Base-by-base conservation (phyloP, 2,797 vertebrate genomes). In the Syngnathus acus region DNA sequence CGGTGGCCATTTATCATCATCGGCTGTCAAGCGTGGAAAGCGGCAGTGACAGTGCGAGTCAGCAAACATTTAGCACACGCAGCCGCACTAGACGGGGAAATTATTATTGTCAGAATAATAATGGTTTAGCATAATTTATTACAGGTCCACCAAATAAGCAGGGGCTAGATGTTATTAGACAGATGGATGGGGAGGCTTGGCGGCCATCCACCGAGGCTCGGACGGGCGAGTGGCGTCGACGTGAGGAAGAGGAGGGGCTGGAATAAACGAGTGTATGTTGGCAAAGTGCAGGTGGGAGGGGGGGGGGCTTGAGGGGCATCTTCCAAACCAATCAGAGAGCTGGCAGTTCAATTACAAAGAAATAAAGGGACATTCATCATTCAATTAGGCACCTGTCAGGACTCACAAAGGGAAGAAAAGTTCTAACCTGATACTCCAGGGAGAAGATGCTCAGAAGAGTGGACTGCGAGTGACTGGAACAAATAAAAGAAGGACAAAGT, bases 361-460 rank as follows among this genome's bases (percentile, higher is more conserved):
- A 98, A 99, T 98, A 99, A 99, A 98, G 95, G 97, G 95, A 98
- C 97, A 99, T 99, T 99, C 97, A 99, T 99, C 97, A 99, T 99
- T 99, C 97, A 99, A 99, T 99, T 99, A 99, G 96, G 96, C 96
- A 98, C 94, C 97, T 99, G 97, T 99, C 97, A 99, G 91, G 93
- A 93, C 94, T 94, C 95, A 99, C 96, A 99, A 99, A 98, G 94
- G 26, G 93, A 96, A 95, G 95, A 96, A 98, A 99, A 99, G 95
- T 98, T 99, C 96, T 96, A 97, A 99, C 97, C 96, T 99, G 97
- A 94, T 98, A 98, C 96, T 99, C 96, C 94, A 95, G 97, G 95
- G 96, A 99, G 96, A 99, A 98, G 97, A 99, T 97, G 95, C 96
- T 99, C 96, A 97, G 95, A 95, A 98, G 95, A 97, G 95, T 98